Evolutionary conservation across 2,888 invertebrate species (phyloP), one percentile per base, ranked within the genome.

Genomic region (Tinea semifulvella): DNA sequence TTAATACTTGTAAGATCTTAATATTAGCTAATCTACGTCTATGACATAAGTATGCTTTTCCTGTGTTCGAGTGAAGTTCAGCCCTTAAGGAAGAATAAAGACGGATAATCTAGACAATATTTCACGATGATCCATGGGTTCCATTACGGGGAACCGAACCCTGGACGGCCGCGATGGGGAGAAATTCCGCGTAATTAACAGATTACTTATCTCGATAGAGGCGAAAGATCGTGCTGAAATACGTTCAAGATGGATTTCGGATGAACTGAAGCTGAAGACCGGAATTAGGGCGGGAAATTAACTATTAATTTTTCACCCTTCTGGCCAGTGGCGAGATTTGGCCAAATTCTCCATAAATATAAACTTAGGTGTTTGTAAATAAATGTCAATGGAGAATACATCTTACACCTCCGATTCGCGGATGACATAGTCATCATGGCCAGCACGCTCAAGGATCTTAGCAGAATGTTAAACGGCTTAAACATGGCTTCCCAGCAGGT

Each of bases 51-150:
- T 43, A 20, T 13, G 43, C 28, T 25, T 31, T 43, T 43, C 18
- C 17, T 20, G 43, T 43, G 42, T 28, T 40, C 13, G 22, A 40
- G 22, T 14, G 14, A 40, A 40, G 22, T 22, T 40, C 22, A 40
- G 40, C 40, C 22, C 22, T 11, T 18, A 16, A 2, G 38, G 31
- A 2, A 19, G 40, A 17, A 43, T 43, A 42, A 44, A 19, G 42
- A 31, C 18, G 31, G 52, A 53, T 60, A 57, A 61, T 57, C 58
- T 52, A 53, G 48, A 50, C 58, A 45, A 59, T 60, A 60, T 60
- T 58, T 59, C 60, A 58, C 45, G 53, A 61, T 60, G 60, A 61
- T 60, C 56, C 58, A 60, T 57, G 51, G 51, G 14, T 40, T 40
- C 40, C 22, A 40, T 40, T 40, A 40, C 22, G 11, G 11, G 40